Evolutionary conservation across 2,888 invertebrate species (phyloP).

Genomic region (Drosophila paracracens): DNA sequence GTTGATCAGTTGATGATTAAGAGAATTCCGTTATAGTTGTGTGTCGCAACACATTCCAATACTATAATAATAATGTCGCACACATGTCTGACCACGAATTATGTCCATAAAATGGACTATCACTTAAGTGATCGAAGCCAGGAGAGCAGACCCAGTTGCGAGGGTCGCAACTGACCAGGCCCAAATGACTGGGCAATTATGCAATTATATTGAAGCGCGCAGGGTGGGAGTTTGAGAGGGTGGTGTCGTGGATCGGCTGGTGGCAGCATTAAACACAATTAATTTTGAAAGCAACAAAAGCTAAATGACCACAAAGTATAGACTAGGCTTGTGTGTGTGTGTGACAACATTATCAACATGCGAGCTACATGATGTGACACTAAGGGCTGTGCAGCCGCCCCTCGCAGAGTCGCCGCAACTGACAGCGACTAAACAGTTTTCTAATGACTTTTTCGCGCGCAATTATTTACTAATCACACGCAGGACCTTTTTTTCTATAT

Average conservation of each 20-base stretch:
- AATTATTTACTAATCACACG: conserved; percentile 79
- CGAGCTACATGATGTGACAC: conserved; percentile 46
- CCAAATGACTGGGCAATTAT: conserved; percentile 79
- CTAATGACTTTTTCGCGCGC: conserved; percentile 72
- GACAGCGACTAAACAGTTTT: conserved; percentile 63
- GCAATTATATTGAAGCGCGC: conserved; percentile 73
- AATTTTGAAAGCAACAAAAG: conserved; percentile 62
- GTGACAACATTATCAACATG: conserved; percentile 72
- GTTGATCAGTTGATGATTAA: conserved; percentile 45
- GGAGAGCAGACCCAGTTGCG: conserved; percentile 17
- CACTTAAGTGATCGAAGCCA: conserved; percentile 68
- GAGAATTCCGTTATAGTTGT: conserved; percentile 72
- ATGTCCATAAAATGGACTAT: conserved; percentile 77
- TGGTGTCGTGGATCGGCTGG: conserved; percentile 5
- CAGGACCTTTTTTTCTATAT: conserved; percentile 31
- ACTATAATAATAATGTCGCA: conserved; percentile 70
- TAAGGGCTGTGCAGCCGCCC: conserved; percentile 16
- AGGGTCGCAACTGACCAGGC: conserved; percentile 70
- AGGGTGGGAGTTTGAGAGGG: conserved; percentile 8
- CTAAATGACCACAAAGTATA: conserved; percentile 59
- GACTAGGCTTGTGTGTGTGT: conserved; percentile 19
- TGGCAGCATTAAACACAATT: conserved; percentile 74
- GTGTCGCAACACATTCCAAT: conserved; percentile 66
- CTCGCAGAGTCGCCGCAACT: conserved; percentile 12
- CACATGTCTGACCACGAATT: conserved; percentile 68